A percentile compares a stretch with the other conserved stretches of the same genome.
Conservation (phyloP, 2,888 invertebrate genomes). For the Pheosia tremula region DNA sequence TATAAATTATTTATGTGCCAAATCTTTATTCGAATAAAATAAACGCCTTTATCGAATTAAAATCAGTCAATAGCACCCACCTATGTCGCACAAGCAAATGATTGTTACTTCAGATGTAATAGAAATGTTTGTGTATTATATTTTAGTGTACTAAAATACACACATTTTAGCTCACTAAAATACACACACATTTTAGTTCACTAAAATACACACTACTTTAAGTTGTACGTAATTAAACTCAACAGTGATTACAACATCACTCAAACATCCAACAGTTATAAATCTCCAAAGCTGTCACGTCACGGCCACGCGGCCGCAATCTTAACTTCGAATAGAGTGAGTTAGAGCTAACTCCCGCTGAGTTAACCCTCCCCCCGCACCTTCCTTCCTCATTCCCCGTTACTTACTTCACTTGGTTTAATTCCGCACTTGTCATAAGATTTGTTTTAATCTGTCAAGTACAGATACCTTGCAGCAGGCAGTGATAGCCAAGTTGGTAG, state of each 20-base stretch:
- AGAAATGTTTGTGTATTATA: too few relatives aligned
- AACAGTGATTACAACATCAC: conserved; percentile 10
- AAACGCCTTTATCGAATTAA: too few relatives aligned
- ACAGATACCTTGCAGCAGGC: neutral
- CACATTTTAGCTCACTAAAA: too few relatives aligned
- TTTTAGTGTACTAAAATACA: too few relatives aligned
- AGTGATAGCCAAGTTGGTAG: too few relatives aligned
- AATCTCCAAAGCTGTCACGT: conserved; percentile 24
- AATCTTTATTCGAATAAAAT: too few relatives aligned
- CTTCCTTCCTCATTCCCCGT: conserved; percentile 15
- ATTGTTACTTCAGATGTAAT: too few relatives aligned
- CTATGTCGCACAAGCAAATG: too few relatives aligned
- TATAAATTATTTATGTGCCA: too few relatives aligned
- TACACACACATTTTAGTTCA: too few relatives aligned
- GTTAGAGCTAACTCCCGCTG: conserved; percentile 12
- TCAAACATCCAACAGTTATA: conserved; percentile 1
- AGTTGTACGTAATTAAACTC: neutral
- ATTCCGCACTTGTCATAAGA: neutral
- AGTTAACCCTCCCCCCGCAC: conserved; percentile 9
- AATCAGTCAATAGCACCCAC: too few relatives aligned
- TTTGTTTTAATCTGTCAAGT: conserved; percentile 2
- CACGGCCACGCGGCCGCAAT: conserved; percentile 28
- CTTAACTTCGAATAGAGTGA: conserved; percentile 44
- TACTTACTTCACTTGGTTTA: neutral
- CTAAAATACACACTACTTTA: neutral